Base-by-base conservation (phyloP, 2,113 vertebrate genomes). In the Rhabdomys dilectus region DNA sequence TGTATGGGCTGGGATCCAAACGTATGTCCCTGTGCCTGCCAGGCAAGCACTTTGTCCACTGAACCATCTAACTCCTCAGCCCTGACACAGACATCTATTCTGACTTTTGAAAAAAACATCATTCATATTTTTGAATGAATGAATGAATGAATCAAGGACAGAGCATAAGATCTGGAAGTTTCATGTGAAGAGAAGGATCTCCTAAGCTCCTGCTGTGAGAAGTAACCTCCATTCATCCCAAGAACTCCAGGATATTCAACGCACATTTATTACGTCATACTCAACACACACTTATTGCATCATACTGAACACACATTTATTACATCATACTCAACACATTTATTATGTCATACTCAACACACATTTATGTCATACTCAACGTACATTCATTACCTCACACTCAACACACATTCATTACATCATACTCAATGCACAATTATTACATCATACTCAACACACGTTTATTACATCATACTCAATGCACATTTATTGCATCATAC, bases 61-160 rank as follows among this genome's bases (percentile, higher is more conserved):
- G 2, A 88, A 26, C 34, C 48, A 26, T 53, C 45, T n/a, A n/a
- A 53, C 45, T 72, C 34, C 17, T 34, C 45, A 72, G 64, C 12
- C 45, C 21, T 72, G 86, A 26, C 51, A 51, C 45, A 72, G 4
- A 62, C 13, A 45, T 66, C 31, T 51, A n/a, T 66, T 88, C 68
- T 85, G 93, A 60, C 22, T 82, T 62, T 87, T 58, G 1, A 93
- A 96, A 48, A 68, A 90, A 95, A 95, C 77, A 29, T 73, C 26
- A 66, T 70, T 95, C 72, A 31, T 64, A 68, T 64, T 77, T 90
- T 95, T 73, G 31, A 82, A 75, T 93, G 48, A 93, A 22, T 45
- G 60, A 87, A 76, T 45, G n/a, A n/a, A n/a, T n/a, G n/a, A n/a
- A 26, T 80, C n/a, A 82, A 91, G 19, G 48, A n/a, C 2, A 21